A percentile compares a stretch with the other conserved stretches of the same genome.
phyloP scores from a whole-genome alignment of 2,113 vertebrate species.

The Apteryx owenii region DNA sequence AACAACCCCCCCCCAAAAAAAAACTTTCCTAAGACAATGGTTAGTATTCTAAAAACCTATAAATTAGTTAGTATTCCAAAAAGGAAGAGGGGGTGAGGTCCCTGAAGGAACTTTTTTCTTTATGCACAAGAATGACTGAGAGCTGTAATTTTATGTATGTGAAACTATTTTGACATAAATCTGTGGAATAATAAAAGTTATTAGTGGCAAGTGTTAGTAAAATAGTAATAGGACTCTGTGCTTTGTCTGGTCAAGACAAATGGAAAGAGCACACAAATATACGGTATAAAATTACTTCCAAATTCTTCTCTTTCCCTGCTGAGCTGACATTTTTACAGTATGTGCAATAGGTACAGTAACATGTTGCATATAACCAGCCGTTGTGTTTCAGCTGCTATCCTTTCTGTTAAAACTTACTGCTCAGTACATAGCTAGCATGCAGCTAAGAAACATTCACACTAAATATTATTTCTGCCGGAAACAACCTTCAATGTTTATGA shows the following conservation, averaged over 20 bases:
- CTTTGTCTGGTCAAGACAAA: slow-evolving; percentile 36
- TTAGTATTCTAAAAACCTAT: neutral
- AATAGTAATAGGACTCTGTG: slow-evolving; percentile 1
- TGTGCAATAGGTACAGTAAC: neutral
- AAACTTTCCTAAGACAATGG: slow-evolving; percentile 17
- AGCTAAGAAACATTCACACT: neutral
- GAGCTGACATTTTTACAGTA: neutral
- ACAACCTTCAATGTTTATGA: neutral
- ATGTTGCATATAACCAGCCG: neutral
- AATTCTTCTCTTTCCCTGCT: neutral
- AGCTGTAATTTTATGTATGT: neutral
- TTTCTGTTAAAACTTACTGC: neutral
- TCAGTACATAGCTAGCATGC: neutral
- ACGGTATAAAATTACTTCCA: neutral
- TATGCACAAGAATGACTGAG: neutral
- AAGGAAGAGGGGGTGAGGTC: neutral
- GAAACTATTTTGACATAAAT: neutral
- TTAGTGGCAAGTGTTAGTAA: neutral
- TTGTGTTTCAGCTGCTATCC: neutral
- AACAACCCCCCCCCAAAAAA: neutral
- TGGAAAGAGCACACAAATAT: slow-evolving; percentile 5
- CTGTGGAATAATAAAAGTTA: slow-evolving; percentile 14
- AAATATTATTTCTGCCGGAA: neutral
- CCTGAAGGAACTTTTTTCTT: neutral
- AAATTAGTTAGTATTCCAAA: neutral